These are phyloP conservation scores for Hypsopygia costalis DNA, from an alignment of 2,888 invertebrate genomes.

Conservation along the genomic window DNA sequence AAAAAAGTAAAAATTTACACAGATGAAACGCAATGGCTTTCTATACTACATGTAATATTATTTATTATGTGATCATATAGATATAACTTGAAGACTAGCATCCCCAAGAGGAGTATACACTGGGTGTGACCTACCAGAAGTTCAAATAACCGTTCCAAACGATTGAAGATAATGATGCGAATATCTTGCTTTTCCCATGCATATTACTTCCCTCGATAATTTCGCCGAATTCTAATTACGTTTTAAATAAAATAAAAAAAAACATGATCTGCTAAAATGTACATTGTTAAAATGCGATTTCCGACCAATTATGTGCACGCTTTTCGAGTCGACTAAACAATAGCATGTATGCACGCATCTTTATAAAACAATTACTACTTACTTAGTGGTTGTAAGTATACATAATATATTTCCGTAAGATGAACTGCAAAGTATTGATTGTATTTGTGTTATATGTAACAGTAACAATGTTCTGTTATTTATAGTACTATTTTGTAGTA, in stretches of 20 bases:
- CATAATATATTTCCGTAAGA: slow-evolving; percentile 11
- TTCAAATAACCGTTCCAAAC: no score
- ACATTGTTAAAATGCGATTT: slow-evolving; percentile 37
- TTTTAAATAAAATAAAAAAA: slow-evolving; percentile 7
- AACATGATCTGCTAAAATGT: slow-evolving; percentile 13
- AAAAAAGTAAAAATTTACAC: no score
- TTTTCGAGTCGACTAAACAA: slow-evolving; percentile 25
- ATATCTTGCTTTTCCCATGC: slow-evolving; percentile 2
- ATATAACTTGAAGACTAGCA: no score
- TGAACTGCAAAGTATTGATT: not conserved
- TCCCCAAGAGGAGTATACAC: no score
- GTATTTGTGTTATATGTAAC: no score
- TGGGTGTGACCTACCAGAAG: no score
- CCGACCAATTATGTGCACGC: slow-evolving; percentile 34
- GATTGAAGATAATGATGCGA: not conserved
- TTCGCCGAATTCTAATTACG: slow-evolving; percentile 4
- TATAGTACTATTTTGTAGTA: no score
- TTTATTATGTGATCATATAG: no score
- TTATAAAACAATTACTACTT: slow-evolving; percentile 10
- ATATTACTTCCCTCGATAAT: slow-evolving; percentile 3
- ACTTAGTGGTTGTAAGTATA: not conserved
- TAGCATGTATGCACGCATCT: slow-evolving; percentile 18
- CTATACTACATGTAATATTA: no score
- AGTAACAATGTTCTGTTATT: no score
- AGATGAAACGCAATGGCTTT: no score